phyloP scores from a whole-genome alignment of 2,113 vertebrate species.

The Capreolus pygargus region DNA sequence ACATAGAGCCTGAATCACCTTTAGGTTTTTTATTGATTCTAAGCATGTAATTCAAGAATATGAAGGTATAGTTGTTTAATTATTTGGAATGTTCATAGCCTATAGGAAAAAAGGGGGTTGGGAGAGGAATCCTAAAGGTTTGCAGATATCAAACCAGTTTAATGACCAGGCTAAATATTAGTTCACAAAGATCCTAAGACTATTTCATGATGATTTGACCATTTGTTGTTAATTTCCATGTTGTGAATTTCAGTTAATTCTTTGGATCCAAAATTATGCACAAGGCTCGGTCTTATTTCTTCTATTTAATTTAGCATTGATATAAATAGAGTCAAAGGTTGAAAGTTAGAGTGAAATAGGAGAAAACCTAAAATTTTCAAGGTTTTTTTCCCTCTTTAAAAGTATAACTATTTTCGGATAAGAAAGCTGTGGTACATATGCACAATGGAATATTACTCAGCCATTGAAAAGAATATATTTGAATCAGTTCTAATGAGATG shows the following conservation, averaged over 20 bases:
- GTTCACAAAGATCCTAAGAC: neutral
- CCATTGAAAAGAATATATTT: no score
- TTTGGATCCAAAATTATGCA: constrained; percentile 11
- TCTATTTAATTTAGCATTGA: neutral
- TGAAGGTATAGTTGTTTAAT: neutral
- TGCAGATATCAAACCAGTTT: neutral
- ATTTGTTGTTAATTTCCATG: neutral
- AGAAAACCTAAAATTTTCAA: neutral
- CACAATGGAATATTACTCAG: no score
- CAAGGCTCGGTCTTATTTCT: constrained; percentile 16
- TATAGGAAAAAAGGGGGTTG: neutral
- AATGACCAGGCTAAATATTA: neutral
- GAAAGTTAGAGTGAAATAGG: neutral
- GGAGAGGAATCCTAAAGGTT: neutral
- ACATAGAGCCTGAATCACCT: neutral
- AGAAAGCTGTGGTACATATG: no score
- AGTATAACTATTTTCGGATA: neutral
- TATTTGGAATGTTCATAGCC: neutral
- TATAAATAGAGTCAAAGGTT: constrained; percentile 12
- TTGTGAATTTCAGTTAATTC: constrained; percentile 36
- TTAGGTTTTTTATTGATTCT: neutral
- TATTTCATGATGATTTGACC: constrained; percentile 5
- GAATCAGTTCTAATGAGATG: no score
- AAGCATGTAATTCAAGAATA: constrained; percentile 17
- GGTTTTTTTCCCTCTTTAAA: neutral